A percentile compares a stretch with the other conserved stretches of the same genome.
phyloP scores from a whole-genome alignment of 2,797 vertebrate species.

The Sebastes nivosus region DNA sequence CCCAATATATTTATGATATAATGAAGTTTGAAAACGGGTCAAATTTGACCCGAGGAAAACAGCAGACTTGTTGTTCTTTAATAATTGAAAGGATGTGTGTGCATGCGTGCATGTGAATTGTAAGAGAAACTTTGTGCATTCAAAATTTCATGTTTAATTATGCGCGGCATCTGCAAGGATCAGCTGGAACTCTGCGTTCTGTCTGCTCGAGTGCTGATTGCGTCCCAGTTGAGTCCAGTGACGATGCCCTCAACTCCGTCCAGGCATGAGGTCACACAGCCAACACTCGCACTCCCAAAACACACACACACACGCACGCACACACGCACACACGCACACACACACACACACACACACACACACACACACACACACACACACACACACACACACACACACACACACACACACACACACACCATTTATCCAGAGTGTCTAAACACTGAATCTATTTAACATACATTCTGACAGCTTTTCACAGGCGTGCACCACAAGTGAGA shows the following conservation, averaged over 20 bases:
- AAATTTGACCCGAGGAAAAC: too few relatives aligned
- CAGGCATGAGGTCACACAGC: constrained; percentile 43
- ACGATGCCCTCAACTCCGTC: constrained; percentile 43
- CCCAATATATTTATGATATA: too few relatives aligned
- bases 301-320: too few relatives aligned
- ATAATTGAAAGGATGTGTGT: neutral
- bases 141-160: constrained; percentile 20
- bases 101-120: neutral
- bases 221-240: constrained; percentile 49
- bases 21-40: too few relatives aligned
- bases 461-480: neutral
- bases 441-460: neutral
- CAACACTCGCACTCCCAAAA: constrained; percentile 9
- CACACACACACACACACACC: neutral
- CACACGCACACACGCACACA: fast-evolving
- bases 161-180: constrained; percentile 43
- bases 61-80: neutral
- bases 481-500: neutral
- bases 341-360: fast-evolving
- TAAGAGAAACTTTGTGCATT: constrained; percentile 2
- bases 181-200: constrained; percentile 56
- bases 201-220: constrained; percentile 56
- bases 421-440: constrained; percentile 8
- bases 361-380: too few relatives aligned
- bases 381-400: too few relatives aligned